Evolutionary conservation across 2,797 vertebrate species (phyloP).

Genomic region (Trachurus trachurus): DNA sequence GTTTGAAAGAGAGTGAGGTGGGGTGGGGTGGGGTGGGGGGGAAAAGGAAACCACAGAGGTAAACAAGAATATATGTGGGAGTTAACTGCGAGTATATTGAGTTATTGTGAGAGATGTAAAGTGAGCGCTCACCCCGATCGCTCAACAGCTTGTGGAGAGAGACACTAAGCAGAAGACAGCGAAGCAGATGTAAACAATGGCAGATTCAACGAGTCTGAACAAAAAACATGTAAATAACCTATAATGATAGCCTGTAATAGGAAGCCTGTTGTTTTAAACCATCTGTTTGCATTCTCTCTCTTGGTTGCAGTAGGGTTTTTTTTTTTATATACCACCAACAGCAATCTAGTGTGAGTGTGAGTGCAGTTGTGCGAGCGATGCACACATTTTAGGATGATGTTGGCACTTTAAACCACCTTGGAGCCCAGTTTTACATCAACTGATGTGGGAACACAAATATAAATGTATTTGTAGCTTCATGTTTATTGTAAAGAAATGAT

Average conservation of each 20-base stretch:
- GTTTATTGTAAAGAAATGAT: too few species aligned
- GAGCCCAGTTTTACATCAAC: conserved; percentile 11
- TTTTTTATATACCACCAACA: conserved; percentile 4
- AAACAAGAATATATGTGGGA: conserved; percentile 46
- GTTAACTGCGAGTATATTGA: not conserved
- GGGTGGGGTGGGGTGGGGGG: not conserved
- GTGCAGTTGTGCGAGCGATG: conserved; percentile 32
- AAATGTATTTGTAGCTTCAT: not conserved
- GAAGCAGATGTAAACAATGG: conserved; percentile 58
- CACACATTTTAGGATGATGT: conserved; percentile 31
- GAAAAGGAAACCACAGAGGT: conserved; percentile 24
- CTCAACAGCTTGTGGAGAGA: conserved; percentile 55
- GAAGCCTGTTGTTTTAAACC: conserved; percentile 57
- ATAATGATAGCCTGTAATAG: conserved; percentile 51
- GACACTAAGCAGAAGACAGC: conserved; percentile 43
- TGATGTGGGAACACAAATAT: not conserved
- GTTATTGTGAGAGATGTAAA: conserved; percentile 31
- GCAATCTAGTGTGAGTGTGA: conserved; percentile 42
- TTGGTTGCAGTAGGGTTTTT: conserved; percentile 9
- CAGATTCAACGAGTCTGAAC: conserved; percentile 45
- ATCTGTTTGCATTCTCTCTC: conserved; percentile 51
- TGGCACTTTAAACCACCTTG: conserved; percentile 13
- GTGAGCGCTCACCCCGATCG: conserved; percentile 55
- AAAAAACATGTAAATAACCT: conserved; percentile 53
- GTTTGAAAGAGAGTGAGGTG: not conserved